Evolutionary conservation across 2,888 invertebrate genomes (phyloP).

Genomic region (Drosophila falleni): DNA sequence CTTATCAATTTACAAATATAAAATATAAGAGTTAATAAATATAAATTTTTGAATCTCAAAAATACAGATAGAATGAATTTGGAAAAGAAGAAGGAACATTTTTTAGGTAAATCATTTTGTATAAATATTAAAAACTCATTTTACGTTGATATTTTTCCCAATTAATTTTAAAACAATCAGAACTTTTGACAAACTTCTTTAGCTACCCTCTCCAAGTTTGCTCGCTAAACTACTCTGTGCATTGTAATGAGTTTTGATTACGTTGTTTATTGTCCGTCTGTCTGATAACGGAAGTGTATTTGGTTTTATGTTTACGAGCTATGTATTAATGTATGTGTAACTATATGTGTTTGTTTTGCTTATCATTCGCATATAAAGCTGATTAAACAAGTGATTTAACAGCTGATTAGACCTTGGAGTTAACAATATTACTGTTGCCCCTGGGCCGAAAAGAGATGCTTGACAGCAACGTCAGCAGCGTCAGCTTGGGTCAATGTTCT

Average conservation of each 20-base stretch:
- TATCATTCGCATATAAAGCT: conserved; percentile 60
- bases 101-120: background rate
- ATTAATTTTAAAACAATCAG: background rate
- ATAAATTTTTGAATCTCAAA: too few relatives aligned
- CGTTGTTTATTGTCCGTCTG: conserved; percentile 53
- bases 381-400: conserved; percentile 77
- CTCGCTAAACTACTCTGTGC: conserved; percentile 6
- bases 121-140: background rate
- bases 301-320: conserved; percentile 19
- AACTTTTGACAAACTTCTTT: conserved; percentile 16
- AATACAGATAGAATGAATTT: too few relatives aligned
- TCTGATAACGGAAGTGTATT: conserved; percentile 58
- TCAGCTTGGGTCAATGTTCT: conserved; percentile 74
- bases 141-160: background rate
- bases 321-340: background rate
- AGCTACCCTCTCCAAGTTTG: conserved; percentile 13
- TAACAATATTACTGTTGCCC: conserved; percentile 11
- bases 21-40: background rate
- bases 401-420: conserved; percentile 44
- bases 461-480: conserved; percentile 31
- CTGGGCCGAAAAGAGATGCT: conserved; percentile 8
- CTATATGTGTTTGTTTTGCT: conserved; percentile 31
- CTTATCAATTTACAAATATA: background rate
- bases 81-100: background rate
- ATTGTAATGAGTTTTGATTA: conserved; percentile 62